These are phyloP conservation scores for Oxyteleia sp. DNA, from an alignment of 2,888 invertebrate genomes.

Conservation along the genomic window DNA sequence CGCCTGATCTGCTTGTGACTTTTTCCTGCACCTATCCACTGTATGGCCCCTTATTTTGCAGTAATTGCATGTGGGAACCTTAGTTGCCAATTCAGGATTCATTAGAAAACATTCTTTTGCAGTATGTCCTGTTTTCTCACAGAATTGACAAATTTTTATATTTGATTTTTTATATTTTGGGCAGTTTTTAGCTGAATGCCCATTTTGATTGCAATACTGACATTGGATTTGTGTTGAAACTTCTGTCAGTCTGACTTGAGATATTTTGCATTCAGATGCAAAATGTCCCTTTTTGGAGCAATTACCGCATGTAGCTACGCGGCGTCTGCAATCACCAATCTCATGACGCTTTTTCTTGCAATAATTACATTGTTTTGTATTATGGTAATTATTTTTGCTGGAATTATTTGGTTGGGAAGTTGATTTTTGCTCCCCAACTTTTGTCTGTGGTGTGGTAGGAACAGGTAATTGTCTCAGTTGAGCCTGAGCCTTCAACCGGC, in stretches of 20 bases:
- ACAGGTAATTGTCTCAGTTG: conserved; percentile 3
- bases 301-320: background rate
- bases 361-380: conserved; percentile 7
- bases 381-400: background rate
- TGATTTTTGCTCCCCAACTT: background rate
- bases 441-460: background rate
- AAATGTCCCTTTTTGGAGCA: conserved; percentile 32
- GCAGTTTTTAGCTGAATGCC: conserved; percentile 43
- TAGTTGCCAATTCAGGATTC: conserved; percentile 25
- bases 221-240: background rate
- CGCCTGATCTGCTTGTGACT: background rate
- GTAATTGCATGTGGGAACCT: conserved; percentile 16
- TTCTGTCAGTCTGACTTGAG: background rate
- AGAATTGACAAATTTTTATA: conserved; percentile 32
- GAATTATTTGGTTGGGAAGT: background rate
- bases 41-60: conserved; percentile 9
- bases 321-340: conserved; percentile 8
- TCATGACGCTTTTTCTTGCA: conserved; percentile 33
- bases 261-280: conserved; percentile 11
- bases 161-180: background rate
- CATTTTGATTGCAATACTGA: conserved; percentile 21
- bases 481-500: conserved; percentile 1
- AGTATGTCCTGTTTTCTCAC: conserved; percentile 21
- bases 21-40: conserved; percentile 14
- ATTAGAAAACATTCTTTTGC: conserved; percentile 35